Percentiles rank a stretch among this genome's conserved stretches.
Conservation (phyloP, 2,113 vertebrate species). For the Pomatostomus ruficeps region DNA sequence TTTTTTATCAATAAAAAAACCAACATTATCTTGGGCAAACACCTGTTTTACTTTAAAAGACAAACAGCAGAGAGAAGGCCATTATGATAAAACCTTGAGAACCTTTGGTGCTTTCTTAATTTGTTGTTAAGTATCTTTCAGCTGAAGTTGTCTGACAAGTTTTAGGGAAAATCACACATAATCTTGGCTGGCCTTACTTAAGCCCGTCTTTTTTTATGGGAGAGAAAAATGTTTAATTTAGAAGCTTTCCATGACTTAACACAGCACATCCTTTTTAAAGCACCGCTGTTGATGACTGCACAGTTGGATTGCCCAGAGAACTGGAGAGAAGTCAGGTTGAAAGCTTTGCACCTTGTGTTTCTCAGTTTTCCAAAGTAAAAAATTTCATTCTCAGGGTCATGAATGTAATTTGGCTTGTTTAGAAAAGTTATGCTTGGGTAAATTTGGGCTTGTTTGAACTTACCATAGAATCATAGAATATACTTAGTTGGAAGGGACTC, state of each 20-base stretch:
- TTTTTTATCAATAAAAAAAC: neutral
- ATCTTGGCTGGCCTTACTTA: neutral
- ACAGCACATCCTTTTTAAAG: neutral
- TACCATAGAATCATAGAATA: neutral
- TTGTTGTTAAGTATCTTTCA: neutral
- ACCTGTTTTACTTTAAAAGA: neutral
- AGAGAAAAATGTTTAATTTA: neutral
- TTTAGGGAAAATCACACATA: neutral
- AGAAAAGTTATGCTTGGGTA: neutral
- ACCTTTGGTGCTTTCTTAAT: neutral
- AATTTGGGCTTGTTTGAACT: neutral
- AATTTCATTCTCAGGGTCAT: accelerated
- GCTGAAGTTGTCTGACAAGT: neutral
- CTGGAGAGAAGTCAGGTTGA: neutral
- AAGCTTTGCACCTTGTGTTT: neutral
- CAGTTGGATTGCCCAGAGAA: neutral
- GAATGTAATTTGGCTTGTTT: neutral
- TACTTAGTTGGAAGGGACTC: neutral
- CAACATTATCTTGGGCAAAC: neutral
- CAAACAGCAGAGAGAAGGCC: neutral
- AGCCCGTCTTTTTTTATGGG: neutral
- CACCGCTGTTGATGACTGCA: neutral
- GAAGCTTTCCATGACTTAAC: neutral
- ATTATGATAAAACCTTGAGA: neutral
- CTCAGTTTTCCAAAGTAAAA: neutral